These are phyloP conservation scores for Palythoa grandiflora DNA, from an alignment of 92 coral and sea anemone species.

Conservation along the genomic window DNA sequence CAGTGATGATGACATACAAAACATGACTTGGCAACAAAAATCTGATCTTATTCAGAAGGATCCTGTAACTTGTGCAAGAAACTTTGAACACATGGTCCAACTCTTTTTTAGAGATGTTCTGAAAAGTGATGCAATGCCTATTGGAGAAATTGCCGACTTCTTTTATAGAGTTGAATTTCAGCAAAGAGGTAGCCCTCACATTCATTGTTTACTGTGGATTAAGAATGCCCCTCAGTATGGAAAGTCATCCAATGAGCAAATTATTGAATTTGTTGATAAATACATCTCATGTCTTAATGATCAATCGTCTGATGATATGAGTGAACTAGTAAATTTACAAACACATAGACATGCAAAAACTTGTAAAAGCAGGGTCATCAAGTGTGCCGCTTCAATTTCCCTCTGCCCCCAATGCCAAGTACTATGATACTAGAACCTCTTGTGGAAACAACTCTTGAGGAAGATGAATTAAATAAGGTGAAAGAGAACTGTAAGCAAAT, in stretches of 20 bases:
- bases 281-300: no score
- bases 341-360: slow-evolving; percentile 74
- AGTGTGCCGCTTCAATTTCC: slow-evolving; percentile 69
- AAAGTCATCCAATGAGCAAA: no score
- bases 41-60: slow-evolving; percentile 43
- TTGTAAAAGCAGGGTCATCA: slow-evolving; percentile 59
- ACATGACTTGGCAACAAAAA: slow-evolving; percentile 79
- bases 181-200: no score
- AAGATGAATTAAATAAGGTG: slow-evolving; percentile 31
- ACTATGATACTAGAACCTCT: slow-evolving; percentile 61
- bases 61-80: background rate
- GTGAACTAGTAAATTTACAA: slow-evolving; percentile 45
- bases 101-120: slow-evolving; percentile 60
- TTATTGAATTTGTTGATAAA: no score
- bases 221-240: no score
- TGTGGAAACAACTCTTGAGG: slow-evolving; percentile 22
- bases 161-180: no score
- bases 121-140: slow-evolving; percentile 57
- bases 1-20: slow-evolving; percentile 59
- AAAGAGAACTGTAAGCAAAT: slow-evolving; percentile 43
- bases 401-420: slow-evolving; percentile 58
- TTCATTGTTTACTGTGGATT: no score
- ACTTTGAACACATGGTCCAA: slow-evolving; percentile 69
- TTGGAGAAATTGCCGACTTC: slow-evolving; percentile 30
- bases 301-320: no score